A percentile compares a stretch with the other conserved stretches of the same genome.
Conservation (phyloP, 2,797 vertebrate species). For the Nothura maculosa region DNA sequence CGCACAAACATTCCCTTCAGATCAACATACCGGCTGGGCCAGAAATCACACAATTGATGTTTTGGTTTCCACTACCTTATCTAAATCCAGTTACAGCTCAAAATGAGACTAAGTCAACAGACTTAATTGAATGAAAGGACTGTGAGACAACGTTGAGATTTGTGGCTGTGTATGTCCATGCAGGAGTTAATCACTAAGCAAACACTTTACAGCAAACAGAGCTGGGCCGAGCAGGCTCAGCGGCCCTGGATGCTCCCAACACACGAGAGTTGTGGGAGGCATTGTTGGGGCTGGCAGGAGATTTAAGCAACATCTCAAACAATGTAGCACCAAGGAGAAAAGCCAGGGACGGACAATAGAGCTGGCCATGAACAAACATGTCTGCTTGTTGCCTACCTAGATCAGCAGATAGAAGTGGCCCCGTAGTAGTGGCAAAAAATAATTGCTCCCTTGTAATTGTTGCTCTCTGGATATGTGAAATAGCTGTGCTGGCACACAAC, state of each 20-base stretch:
- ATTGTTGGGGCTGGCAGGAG: slow-evolving; percentile 42
- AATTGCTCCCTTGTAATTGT: not conserved
- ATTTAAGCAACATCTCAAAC: slow-evolving; percentile 26
- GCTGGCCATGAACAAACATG: slow-evolving; percentile 40
- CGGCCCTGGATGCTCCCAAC: not conserved
- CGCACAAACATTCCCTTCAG: slow-evolving; percentile 57
- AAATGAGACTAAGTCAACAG: slow-evolving; percentile 76
- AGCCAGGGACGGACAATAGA: slow-evolving; percentile 35
- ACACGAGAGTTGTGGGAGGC: accelerated
- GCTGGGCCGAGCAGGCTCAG: not conserved
- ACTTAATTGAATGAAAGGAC: slow-evolving; percentile 68
- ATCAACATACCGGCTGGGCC: slow-evolving; percentile 44
- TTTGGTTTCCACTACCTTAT: slow-evolving; percentile 74
- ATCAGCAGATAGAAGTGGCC: slow-evolving; percentile 38
- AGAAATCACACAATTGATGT: slow-evolving; percentile 71
- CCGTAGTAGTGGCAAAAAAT: not conserved
- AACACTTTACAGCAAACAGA: slow-evolving; percentile 11
- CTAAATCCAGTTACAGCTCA: slow-evolving; percentile 75
- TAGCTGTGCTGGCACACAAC: not conserved
- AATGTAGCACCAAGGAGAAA: not conserved
- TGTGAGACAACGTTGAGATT: slow-evolving; percentile 60
- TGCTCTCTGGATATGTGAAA: not conserved
- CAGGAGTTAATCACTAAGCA: slow-evolving; percentile 60
- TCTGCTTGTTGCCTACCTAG: slow-evolving; percentile 27
- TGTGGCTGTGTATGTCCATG: slow-evolving; percentile 24